A percentile compares a stretch with the other conserved stretches of the same genome.
phyloP scores from a whole-genome alignment of 2,797 vertebrate species.

The Podarcis lilfordi region DNA sequence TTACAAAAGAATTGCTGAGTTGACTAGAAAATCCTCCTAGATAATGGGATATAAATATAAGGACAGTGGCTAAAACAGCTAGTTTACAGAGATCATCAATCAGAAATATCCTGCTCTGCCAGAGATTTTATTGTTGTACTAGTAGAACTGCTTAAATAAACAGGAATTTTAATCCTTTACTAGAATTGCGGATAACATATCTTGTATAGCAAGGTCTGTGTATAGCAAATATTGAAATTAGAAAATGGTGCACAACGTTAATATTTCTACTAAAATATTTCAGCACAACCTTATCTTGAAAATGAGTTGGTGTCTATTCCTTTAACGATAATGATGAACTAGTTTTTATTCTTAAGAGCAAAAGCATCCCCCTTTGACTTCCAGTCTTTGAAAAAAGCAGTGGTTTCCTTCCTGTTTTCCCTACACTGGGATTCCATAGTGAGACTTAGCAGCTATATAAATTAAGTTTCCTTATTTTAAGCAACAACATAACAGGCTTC shows the following conservation, averaged over 20 bases:
- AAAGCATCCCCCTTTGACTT: background rate
- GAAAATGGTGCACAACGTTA: background rate
- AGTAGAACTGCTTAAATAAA: slow-evolving; percentile 38
- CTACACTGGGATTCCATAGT: too few relatives aligned
- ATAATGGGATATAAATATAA: slow-evolving; percentile 48
- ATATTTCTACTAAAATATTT: background rate
- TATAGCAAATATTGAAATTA: background rate
- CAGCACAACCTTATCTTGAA: slow-evolving; percentile 8
- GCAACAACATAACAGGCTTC: background rate
- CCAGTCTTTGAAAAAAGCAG: background rate
- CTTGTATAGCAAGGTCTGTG: background rate
- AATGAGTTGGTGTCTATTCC: slow-evolving; percentile 1
- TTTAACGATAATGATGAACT: background rate
- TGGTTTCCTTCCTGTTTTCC: background rate
- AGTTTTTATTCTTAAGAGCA: background rate
- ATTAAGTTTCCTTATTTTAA: background rate
- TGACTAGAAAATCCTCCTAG: slow-evolving; percentile 41
- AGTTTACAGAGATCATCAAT: slow-evolving; percentile 51
- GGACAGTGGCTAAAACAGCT: slow-evolving; percentile 43
- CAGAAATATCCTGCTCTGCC: slow-evolving; percentile 39
- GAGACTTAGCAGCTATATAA: background rate
- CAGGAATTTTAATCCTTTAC: rapidly evolving
- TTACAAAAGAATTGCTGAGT: slow-evolving; percentile 56
- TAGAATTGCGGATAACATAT: background rate
- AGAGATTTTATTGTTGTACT: background rate